Base-by-base conservation (phyloP, 2,113 vertebrate genomes). In the Megaceryle torquata region DNA sequence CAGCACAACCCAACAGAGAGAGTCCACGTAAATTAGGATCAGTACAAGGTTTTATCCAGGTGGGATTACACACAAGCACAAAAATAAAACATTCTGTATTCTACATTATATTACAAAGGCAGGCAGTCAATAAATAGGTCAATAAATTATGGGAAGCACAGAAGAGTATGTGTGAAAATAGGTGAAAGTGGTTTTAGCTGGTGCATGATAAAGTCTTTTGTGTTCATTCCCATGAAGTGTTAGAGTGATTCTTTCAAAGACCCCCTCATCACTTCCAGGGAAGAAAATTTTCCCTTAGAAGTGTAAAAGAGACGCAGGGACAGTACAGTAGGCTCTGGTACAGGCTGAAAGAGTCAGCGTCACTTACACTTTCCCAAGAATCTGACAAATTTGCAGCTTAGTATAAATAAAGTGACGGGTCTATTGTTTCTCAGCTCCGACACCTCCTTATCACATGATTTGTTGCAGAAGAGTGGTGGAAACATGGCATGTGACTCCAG, bases 361-460 rank as follows among this genome's bases (percentile, higher is more conserved):
- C 97, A 97, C 85, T 96, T 97, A 94, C 96, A 93, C 94, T 97
- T 96, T 90, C 92, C 89, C 92, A 97, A 95, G 97, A 97, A 97
- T 97, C 89, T 97, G 96, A 97, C 95, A 94, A 93, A 96, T 96
- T 97, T 84, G 80, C 95, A 95, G 95, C 95, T 97, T 95, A 88
- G 76, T 93, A 94, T 97, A 98, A 96, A 97, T 96, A 94, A 97
- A 97, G 97, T 96, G 96, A 96, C 94, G 89, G 97, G 95, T 91
- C 95, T 96, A 97, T 98, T 98, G 98, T 98, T 99, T 98, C 98
- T 98, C 97, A 97, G 94, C 97, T 95, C 97, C 10, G 16, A 98
- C 99, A 98, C 98, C 99, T 99, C 93, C 97, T 98, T 99, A 99
- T 99, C 99, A 10, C 59, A n/a, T 3, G 43, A 97, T 98, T 98